These are phyloP conservation scores for Temnothorax nylanderi DNA, from an alignment of 1,140 invertebrate genomes.

Conservation along the genomic window DNA sequence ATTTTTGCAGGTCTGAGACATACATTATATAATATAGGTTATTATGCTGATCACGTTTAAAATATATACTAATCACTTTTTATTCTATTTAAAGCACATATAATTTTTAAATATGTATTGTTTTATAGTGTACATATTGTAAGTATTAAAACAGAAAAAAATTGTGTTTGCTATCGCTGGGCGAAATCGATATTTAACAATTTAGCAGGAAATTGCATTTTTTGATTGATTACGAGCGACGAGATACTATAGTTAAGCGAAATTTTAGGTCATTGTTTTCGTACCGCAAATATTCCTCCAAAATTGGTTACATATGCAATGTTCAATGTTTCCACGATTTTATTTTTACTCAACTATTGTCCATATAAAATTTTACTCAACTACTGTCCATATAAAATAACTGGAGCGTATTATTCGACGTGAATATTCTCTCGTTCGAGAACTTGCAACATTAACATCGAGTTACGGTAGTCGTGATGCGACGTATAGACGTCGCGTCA, in stretches of 20 bases:
- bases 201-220: conserved; percentile 13
- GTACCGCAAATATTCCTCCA: conserved; percentile 25
- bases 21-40: too few relatives aligned
- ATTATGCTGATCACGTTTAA: neutral
- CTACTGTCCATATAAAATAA: neutral
- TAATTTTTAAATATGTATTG: conserved; percentile 4
- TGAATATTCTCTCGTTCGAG: conserved; percentile 27
- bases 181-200: conserved; percentile 38
- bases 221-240: conserved; percentile 37
- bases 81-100: neutral
- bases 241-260: conserved; percentile 7
- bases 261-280: conserved; percentile 44
- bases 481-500: conserved; percentile 67
- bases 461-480: conserved; percentile 39
- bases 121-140: neutral
- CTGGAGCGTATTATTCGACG: conserved; percentile 42
- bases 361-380: conserved; percentile 10
- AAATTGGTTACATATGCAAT: conserved; percentile 26
- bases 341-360: conserved; percentile 34
- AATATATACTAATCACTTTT: neutral
- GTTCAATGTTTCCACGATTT: conserved; percentile 36
- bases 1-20: neutral
- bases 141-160: neutral
- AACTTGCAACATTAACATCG: conserved; percentile 44
- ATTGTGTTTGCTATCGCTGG: neutral